phyloP scores from a whole-genome alignment of 2,888 invertebrate species.

The Crossocerus cetratus region DNA sequence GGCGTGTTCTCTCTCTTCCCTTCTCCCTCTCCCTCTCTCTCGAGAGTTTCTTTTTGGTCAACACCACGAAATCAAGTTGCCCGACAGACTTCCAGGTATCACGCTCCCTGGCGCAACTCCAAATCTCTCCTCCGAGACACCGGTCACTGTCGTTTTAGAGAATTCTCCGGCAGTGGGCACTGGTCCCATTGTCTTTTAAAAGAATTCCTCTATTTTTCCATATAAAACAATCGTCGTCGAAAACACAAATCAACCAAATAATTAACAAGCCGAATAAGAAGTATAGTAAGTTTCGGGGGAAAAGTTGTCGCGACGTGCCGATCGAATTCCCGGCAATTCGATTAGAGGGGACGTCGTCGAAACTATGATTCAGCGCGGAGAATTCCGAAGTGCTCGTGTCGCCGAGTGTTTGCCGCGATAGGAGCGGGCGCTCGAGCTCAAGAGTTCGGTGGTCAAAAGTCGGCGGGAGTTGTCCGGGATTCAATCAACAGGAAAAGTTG shows the following conservation, averaged over 20 bases:
- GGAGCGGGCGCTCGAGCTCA: no score
- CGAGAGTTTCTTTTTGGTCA: no score
- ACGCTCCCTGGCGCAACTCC: slow-evolving; percentile 55
- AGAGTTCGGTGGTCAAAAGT: slow-evolving; percentile 26
- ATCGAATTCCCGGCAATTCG: no score
- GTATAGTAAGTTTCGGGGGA: no score
- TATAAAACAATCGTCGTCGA: no score
- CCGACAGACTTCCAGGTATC: slow-evolving; percentile 60
- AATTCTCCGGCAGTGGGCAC: no score
- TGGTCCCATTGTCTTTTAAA: no score
- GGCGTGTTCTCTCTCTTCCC: slow-evolving; percentile 28
- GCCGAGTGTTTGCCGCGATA: background rate
- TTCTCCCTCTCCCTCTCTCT: background rate
- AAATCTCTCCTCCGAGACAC: slow-evolving; percentile 37
- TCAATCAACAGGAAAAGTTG: slow-evolving; percentile 28
- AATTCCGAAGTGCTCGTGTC: slow-evolving; percentile 16
- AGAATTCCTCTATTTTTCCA: no score
- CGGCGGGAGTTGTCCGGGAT: slow-evolving; percentile 28
- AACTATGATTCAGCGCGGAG: slow-evolving; percentile 1
- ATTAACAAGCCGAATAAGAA: no score
- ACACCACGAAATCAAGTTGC: slow-evolving; percentile 58
- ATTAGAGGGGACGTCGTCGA: background rate
- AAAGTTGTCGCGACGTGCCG: no score
- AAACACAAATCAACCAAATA: no score
- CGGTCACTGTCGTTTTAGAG: slow-evolving; percentile 3